Base-by-base conservation (phyloP, 2,888 invertebrate species). In the Clunio marinus region DNA sequence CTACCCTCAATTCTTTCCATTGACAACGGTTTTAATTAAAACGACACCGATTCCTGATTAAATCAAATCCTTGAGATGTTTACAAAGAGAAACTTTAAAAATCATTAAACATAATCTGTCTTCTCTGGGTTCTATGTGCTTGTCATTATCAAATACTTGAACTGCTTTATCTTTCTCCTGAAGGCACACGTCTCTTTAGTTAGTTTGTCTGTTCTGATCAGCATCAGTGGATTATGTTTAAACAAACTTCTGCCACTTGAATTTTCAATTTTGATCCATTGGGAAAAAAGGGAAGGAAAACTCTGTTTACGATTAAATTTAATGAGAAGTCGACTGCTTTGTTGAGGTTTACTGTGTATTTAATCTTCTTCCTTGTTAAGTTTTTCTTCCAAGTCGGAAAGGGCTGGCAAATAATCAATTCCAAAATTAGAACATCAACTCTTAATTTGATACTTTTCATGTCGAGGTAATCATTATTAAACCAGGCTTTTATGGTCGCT, bases 131-230 rank as follows among this genome's bases (percentile, higher is more conserved):
- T 37, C n/a, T n/a, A n/a, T 60, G 60, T 60, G 8, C 20, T 58
- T 60, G 60, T 60, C 60, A 60, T 37, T 60, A 60, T 60, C 60
- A 60, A 28, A 58, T 25, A 37, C 41, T 60, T 60, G 60, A 60
- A 37, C 7, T 20, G 60, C 60, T 22, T 57, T 60, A 60, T 60
- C 60, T 41, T 5, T 59, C 35, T 28, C 17, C n/a, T 27, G 15
- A 20, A n/a, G 22, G 51, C 51, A 22, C 51, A 51, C 51, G 51
- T 10, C 10, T 32, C 32, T 10, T 4, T 32, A 4, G 32, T 32
- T n/a, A n/a, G n/a, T n/a, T n/a, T n/a, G n/a, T n/a, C n/a, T n/a
- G n/a, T 41, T 41, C 41, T 2, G 41, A n/a, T 41, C 41, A 41
- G 15, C 10, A 41, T n/a, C 41, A 15, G 15, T n/a, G 41, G 41